These are phyloP conservation scores for Drosophila subquinaria DNA, from an alignment of 2,888 invertebrate species.

Conservation along the genomic window DNA sequence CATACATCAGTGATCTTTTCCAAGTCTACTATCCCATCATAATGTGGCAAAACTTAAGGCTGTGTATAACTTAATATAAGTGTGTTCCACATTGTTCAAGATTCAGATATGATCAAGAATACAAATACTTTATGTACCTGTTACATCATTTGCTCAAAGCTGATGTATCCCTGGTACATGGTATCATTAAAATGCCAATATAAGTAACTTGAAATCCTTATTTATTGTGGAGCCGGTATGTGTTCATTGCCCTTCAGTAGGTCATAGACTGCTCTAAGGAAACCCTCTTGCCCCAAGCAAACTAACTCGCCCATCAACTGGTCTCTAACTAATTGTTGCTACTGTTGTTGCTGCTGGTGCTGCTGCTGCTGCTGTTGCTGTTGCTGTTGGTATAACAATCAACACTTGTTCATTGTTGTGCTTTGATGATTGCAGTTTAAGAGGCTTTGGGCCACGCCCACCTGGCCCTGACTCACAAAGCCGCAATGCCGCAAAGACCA, in stretches of 20 bases:
- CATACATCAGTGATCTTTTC: too few species aligned
- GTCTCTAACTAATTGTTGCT: constrained; percentile 1
- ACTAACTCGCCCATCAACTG: background rate
- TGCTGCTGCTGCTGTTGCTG: constrained; percentile 9
- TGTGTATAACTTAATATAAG: too few species aligned
- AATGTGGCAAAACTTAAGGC: too few species aligned
- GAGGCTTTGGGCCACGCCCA: constrained; percentile 47
- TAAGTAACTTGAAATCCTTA: too few species aligned
- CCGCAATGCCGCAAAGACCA: constrained; percentile 63
- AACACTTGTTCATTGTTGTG: constrained; percentile 36
- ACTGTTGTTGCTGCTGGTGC: constrained; percentile 3
- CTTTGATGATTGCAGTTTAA: constrained; percentile 38
- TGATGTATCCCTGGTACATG: too few species aligned
- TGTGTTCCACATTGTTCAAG: too few species aligned
- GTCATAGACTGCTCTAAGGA: constrained; percentile 12
- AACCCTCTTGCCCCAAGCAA: background rate
- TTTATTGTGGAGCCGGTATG: background rate
- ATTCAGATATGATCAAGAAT: too few species aligned
- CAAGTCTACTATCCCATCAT: too few species aligned
- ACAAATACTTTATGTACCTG: too few species aligned
- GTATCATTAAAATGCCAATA: too few species aligned
- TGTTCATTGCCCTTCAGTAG: constrained; percentile 29
- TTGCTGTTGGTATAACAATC: constrained; percentile 28
- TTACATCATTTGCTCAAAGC: too few species aligned
- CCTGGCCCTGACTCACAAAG: constrained; percentile 69